Conservation (phyloP, 2,888 invertebrate genomes). For the Dendrolimus pini region DNA sequence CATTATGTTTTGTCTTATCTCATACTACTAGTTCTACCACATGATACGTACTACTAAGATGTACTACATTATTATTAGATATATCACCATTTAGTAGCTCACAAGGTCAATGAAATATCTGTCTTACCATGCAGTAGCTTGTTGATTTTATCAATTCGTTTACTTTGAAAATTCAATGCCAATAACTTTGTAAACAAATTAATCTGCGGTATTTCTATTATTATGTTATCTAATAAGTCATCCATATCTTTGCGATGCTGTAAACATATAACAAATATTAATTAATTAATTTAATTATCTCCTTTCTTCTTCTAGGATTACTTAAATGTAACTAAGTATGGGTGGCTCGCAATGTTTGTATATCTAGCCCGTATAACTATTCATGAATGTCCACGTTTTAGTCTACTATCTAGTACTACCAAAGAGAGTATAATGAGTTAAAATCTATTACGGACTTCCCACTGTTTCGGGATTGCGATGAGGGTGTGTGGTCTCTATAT, state of each 20-base stretch:
- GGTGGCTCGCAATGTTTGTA: too few species aligned
- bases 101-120: neutral
- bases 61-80: neutral
- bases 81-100: constrained; percentile 4
- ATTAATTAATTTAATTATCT: neutral
- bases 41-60: neutral
- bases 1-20: too few species aligned
- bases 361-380: too few species aligned
- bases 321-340: too few species aligned
- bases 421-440: too few species aligned
- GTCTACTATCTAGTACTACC: too few species aligned
- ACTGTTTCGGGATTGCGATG: too few species aligned
- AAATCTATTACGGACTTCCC: too few species aligned
- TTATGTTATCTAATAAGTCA: constrained; percentile 20
- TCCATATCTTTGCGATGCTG: constrained; percentile 17
- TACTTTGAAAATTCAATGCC: constrained; percentile 16
- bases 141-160: constrained; percentile 24
- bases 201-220: constrained; percentile 25
- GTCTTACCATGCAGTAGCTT: constrained; percentile 22
- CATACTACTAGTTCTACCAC: too few species aligned
- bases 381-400: too few species aligned
- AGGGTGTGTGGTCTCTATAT: too few species aligned
- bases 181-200: constrained; percentile 25
- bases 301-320: too few species aligned
- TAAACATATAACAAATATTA: constrained; percentile 6